Evolutionary conservation across 2,113 vertebrate species (phyloP).

Genomic region (Microcebus ravelobensis): DNA sequence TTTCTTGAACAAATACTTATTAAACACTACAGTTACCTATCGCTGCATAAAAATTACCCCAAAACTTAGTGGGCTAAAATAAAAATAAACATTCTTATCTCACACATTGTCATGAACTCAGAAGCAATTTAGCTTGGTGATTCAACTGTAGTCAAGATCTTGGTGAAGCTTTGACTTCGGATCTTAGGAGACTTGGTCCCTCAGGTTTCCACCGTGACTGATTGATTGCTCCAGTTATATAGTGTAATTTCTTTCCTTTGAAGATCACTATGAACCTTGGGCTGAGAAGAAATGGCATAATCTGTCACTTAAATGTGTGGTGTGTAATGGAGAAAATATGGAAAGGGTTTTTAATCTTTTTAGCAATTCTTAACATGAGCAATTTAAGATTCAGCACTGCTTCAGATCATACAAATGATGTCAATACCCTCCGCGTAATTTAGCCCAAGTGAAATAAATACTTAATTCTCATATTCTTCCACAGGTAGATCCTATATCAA

Average conservation of each 20-base stretch:
- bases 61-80: background rate
- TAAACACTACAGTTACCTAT: background rate
- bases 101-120: background rate
- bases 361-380: background rate
- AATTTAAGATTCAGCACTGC: constrained; percentile 1
- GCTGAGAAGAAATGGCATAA: constrained; percentile 26
- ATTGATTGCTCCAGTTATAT: background rate
- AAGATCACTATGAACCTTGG: constrained; percentile 21
- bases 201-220: constrained; percentile 38
- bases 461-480: background rate
- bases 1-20: background rate
- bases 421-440: background rate
- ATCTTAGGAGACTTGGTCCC: background rate
- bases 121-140: background rate
- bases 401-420: background rate
- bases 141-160: background rate
- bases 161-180: background rate
- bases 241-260: constrained; percentile 45
- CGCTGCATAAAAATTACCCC: background rate
- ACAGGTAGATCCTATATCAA: background rate
- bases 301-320: background rate
- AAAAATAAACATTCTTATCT: background rate
- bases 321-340: background rate
- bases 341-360: constrained; percentile 13
- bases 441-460: background rate